A percentile compares a stretch with the other conserved stretches of the same genome.
These are phyloP conservation scores for Gambusia yucatana DNA, from an alignment of 2,797 vertebrate genomes.

Conservation along the genomic window DNA sequence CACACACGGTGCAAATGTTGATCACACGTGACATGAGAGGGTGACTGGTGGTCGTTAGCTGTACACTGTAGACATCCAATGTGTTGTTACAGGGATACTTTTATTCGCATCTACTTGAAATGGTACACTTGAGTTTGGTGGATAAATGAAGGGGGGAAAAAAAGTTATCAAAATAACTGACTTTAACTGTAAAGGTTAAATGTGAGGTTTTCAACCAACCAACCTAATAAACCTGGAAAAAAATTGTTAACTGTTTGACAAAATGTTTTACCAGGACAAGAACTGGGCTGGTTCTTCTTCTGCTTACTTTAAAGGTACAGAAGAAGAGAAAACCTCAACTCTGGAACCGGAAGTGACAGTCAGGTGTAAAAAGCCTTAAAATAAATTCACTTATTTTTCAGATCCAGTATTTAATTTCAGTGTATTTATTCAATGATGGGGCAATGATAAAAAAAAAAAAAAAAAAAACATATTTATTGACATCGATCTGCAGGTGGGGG, in stretches of 20 bases:
- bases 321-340: background rate
- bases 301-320: background rate
- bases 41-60: slow-evolving; percentile 15
- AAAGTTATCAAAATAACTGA: background rate
- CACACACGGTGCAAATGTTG: slow-evolving; percentile 39
- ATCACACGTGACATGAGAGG: slow-evolving; percentile 34
- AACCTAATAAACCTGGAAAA: background rate
- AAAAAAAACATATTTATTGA: background rate
- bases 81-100: background rate
- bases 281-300: background rate
- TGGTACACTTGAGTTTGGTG: background rate
- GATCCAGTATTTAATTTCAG: background rate
- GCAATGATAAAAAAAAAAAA: background rate
- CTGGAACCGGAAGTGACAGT: background rate
- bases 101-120: background rate
- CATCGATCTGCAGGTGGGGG: background rate
- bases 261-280: background rate
- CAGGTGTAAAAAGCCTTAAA: background rate
- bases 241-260: background rate
- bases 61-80: background rate
- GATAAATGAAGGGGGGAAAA: background rate
- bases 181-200: background rate
- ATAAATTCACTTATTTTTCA: background rate
- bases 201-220: background rate
- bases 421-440: background rate